Base-by-base conservation (phyloP, 1,140 invertebrate species). In the Microvelia longipes region DNA sequence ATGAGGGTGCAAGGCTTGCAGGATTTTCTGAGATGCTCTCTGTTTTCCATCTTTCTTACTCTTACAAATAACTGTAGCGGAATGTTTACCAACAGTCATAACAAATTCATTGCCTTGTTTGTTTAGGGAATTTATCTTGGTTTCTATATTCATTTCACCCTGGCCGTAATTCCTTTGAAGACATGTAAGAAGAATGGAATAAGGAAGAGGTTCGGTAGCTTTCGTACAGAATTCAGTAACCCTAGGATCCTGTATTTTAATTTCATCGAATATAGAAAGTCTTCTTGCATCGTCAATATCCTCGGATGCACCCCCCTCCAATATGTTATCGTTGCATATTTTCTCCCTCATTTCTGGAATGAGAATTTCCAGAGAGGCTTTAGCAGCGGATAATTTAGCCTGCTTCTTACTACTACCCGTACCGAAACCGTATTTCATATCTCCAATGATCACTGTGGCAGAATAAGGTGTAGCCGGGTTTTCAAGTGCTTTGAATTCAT, bases 21-120 rank as follows among this genome's bases (percentile, higher is more conserved):
- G 79, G 73, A 98, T 94, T n/a, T 91, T 88, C 81, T 98, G 96
- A 19, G 94, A 93, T 14, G 95, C 95, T 74, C 91, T 82, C 78
- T 98, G 96, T 79, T 98, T 98, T n/a, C 95, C 96, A 76, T 96
- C 94, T 75, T 93, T 87, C 81, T 98, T 98, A 81, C 98, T 98
- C 76, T 94, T 92, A 79, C 94, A 97, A 11, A 87, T 78, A 75
- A 93, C 91, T n/a, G 87, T 88, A 2, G 90, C 91, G 19, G 86
- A 88, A 76, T 98, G 93, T 77, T 95, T 93, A 19, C 94, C 94
- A 65, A 97, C 94, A 14, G 86, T 88, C 92, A 98, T 96, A 61
- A 89, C 91, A 76, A 95, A 94, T 82, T 96, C 92, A 79, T 96
- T 96, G 72, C 90, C 89, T 78, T 97, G 92, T 78, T 94, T 90